Evolutionary conservation across 2,113 vertebrate genomes (phyloP).

Genomic region (Pangasianodon hypophthalmus): DNA sequence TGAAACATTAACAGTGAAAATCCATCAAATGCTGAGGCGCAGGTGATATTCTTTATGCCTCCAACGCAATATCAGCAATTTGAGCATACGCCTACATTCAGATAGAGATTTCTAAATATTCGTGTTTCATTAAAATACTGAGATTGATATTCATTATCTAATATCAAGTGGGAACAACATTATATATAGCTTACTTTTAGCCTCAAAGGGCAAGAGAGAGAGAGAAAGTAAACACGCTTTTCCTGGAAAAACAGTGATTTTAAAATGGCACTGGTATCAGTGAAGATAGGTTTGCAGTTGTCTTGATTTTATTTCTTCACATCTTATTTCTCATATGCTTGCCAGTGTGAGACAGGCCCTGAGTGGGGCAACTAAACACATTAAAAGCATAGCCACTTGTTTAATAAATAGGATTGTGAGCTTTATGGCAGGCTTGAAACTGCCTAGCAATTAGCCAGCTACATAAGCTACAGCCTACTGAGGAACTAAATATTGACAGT

Average conservation of each 20-base stretch:
- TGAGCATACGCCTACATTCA: constrained; percentile 21
- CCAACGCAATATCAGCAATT: background rate
- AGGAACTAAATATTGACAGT: constrained; percentile 28
- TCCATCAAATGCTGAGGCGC: constrained; percentile 1
- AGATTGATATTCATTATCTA: background rate
- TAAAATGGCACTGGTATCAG: background rate
- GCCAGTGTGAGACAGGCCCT: background rate
- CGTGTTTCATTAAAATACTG: constrained; percentile 6
- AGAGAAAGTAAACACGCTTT: background rate
- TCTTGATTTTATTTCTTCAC: background rate
- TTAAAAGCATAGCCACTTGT: background rate
- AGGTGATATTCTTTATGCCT: constrained; percentile 10
- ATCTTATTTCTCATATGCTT: background rate
- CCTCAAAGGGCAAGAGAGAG: background rate
- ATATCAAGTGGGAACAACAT: background rate
- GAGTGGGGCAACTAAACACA: background rate
- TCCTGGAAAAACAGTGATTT: background rate
- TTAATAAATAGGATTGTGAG: background rate
- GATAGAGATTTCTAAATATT: constrained; percentile 25
- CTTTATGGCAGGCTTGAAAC: constrained; percentile 6
- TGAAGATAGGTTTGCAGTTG: background rate
- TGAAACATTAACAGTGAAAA: constrained; percentile 34
- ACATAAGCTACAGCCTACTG: constrained; percentile 16
- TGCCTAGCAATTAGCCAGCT: constrained; percentile 7
- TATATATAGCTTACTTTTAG: constrained; percentile 3